phyloP scores from a whole-genome alignment of 2,888 invertebrate genomes.

The Eubasilissa splendida region DNA sequence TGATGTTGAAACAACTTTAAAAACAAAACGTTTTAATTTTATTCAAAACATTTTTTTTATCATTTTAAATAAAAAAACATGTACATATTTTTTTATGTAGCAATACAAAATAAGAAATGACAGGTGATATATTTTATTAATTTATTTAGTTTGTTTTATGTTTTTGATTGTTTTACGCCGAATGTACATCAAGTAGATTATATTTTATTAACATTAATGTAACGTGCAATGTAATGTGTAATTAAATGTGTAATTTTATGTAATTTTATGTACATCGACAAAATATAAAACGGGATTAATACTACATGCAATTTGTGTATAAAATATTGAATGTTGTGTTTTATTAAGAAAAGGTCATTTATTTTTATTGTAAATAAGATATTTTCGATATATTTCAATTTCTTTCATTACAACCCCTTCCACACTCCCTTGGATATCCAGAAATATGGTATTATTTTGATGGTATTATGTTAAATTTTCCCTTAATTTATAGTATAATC shows the following conservation, averaged over 20 bases:
- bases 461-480: too few relatives aligned
- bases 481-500: too few relatives aligned
- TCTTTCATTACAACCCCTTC: constrained; percentile 1
- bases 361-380: constrained; percentile 48
- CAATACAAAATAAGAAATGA: constrained; percentile 40
- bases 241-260: background rate
- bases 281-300: constrained; percentile 35
- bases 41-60: background rate
- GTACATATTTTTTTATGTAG: constrained; percentile 9
- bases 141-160: constrained; percentile 45
- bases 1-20: too few relatives aligned
- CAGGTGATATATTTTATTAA: constrained; percentile 52
- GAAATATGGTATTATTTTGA: too few relatives aligned
- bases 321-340: constrained; percentile 19
- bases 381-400: constrained; percentile 26
- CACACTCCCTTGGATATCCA: background rate
- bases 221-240: constrained; percentile 35
- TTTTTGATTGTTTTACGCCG: constrained; percentile 16
- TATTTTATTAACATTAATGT: background rate
- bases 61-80: constrained; percentile 1
- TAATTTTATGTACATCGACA: constrained; percentile 17
- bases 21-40: too few relatives aligned
- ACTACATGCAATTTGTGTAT: background rate
- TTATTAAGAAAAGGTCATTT: constrained; percentile 38
- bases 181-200: too few relatives aligned